Conservation (phyloP, 2,888 invertebrate genomes). For the Caenorhabditis afra region DNA sequence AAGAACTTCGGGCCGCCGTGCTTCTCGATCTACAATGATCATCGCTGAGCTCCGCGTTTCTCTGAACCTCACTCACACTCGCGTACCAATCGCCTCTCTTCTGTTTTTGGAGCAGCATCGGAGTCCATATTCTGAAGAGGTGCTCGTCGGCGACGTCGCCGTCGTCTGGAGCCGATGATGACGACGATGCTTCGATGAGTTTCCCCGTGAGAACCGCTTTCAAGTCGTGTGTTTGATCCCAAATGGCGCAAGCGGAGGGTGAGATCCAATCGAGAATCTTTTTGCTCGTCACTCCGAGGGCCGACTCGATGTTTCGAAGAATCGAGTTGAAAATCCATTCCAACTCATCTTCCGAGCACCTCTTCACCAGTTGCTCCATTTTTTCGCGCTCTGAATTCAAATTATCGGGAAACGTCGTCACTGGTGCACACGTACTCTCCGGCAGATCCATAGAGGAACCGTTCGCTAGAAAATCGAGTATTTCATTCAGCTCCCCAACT, state of each 20-base stretch:
- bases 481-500: conserved; percentile 44
- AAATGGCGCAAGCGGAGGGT: conserved; percentile 28
- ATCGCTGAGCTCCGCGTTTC: neutral
- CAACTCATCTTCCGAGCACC: conserved; percentile 63
- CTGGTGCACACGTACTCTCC: conserved; percentile 12
- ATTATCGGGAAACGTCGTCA: neutral
- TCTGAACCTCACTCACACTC: conserved; percentile 22
- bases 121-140: conserved; percentile 59
- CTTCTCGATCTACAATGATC: conserved; percentile 48
- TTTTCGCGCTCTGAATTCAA: conserved; percentile 36
- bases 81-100: conserved; percentile 59
- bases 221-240: conserved; percentile 53
- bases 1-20: conserved; percentile 67
- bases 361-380: conserved; percentile 47
- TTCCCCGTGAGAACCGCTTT: conserved; percentile 42
- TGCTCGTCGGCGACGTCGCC: conserved; percentile 45
- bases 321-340: conserved; percentile 69
- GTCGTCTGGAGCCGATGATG: neutral
- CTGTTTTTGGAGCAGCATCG: conserved; percentile 57
- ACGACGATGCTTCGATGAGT: neutral
- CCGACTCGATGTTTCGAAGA: conserved; percentile 64
- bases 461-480: conserved; percentile 45
- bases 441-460: conserved; percentile 15
- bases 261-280: conserved; percentile 58
- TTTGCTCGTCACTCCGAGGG: conserved; percentile 38